Percentiles rank a stretch among this genome's conserved stretches.
Conservation (phyloP, 2,888 invertebrate species). For the Nipponacmea schrenckii region DNA sequence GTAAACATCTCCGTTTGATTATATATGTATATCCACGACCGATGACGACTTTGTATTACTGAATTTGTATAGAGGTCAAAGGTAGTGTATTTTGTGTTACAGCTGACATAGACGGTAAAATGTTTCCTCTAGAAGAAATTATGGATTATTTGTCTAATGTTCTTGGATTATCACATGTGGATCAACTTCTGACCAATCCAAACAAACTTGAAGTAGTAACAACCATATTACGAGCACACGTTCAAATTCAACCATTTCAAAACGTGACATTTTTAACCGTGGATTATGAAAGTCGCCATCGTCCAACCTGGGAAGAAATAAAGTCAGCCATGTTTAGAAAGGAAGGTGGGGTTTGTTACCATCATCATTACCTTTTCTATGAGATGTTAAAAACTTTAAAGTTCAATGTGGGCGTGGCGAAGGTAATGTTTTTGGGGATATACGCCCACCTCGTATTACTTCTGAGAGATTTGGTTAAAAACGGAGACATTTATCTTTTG, state of each 20-base stretch:
- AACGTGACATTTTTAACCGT: constrained; percentile 27
- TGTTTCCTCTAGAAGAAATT: constrained; percentile 34
- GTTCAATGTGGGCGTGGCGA: constrained; percentile 22
- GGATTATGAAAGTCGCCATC: constrained; percentile 17
- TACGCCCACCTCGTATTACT: constrained; percentile 33
- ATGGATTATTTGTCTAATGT: constrained; percentile 22
- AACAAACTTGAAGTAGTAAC: constrained; percentile 25
- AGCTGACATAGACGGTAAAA: not conserved
- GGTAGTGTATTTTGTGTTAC: too few species aligned
- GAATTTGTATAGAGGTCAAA: too few species aligned
- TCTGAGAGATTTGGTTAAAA: constrained; percentile 28
- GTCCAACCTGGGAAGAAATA: constrained; percentile 30
- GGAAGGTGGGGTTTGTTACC: constrained; percentile 36
- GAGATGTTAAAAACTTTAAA: constrained; percentile 30
- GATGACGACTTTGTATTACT: too few species aligned
- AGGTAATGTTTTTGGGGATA: constrained; percentile 22
- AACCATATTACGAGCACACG: constrained; percentile 20
- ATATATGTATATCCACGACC: too few species aligned
- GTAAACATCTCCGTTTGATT: too few species aligned
- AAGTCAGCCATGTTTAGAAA: constrained; percentile 26
- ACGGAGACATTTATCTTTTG: constrained; percentile 31
- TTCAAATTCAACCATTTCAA: constrained; percentile 30
- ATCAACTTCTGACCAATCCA: constrained; percentile 13
- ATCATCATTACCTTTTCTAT: constrained; percentile 30
- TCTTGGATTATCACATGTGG: constrained; percentile 21